phyloP scores from a whole-genome alignment of 2,888 invertebrate species.

The Glyphotaelius pellucidus region DNA sequence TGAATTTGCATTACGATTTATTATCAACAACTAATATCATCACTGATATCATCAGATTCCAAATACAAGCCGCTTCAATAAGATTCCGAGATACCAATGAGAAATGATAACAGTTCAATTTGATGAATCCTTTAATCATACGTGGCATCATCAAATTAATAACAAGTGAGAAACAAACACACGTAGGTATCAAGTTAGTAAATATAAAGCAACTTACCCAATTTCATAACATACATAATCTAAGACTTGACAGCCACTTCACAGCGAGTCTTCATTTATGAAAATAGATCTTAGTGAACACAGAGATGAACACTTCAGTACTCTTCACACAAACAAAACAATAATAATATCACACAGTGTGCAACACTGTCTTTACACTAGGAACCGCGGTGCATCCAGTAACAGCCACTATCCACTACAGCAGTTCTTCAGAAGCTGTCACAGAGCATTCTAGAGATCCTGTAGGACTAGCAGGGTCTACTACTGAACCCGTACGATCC shows the following conservation, averaged over 20 bases:
- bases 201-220: slow-evolving; percentile 73
- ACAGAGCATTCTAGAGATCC: neutral
- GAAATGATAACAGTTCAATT: neutral
- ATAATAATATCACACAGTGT: slow-evolving; percentile 38
- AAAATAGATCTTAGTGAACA: slow-evolving; percentile 38
- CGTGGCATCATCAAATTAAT: neutral
- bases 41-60: neutral
- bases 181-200: neutral
- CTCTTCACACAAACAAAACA: slow-evolving; percentile 48
- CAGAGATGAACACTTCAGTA: slow-evolving; percentile 14
- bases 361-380: slow-evolving; percentile 21
- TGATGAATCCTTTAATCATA: neutral
- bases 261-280: slow-evolving; percentile 60
- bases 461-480: neutral
- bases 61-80: neutral
- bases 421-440: slow-evolving; percentile 7
- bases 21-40: neutral
- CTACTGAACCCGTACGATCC: slow-evolving; percentile 15
- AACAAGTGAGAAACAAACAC: neutral
- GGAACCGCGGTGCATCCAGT: neutral
- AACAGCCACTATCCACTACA: neutral
- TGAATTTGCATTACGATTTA: neutral
- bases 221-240: slow-evolving; percentile 77
- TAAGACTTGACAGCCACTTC: slow-evolving; percentile 51
- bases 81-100: neutral